phyloP scores from a whole-genome alignment of 2,888 invertebrate genomes.

The Synergus laeviventris region DNA sequence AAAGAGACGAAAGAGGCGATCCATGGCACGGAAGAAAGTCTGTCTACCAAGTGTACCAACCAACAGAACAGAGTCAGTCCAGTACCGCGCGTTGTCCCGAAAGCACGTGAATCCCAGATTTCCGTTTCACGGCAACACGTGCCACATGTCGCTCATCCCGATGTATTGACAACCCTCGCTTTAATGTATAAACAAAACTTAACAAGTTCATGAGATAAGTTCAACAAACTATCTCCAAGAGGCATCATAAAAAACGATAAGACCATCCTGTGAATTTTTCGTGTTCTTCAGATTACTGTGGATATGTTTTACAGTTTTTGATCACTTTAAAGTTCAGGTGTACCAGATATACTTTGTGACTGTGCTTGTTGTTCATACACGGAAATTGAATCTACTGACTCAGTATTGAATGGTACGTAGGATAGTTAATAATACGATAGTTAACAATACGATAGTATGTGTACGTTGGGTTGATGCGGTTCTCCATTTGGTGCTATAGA shows the following conservation, averaged over 20 bases:
- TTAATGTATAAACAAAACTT: background rate
- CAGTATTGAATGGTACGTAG: conserved; percentile 25
- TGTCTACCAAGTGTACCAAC: conserved; percentile 28
- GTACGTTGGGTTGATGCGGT: background rate
- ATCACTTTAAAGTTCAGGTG: background rate
- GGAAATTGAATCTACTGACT: conserved; percentile 2
- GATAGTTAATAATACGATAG: background rate
- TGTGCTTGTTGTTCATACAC: conserved; percentile 28
- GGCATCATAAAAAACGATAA: background rate
- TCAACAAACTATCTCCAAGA: background rate
- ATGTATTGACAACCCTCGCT: background rate
- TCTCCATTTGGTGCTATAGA: background rate
- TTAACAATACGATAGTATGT: background rate
- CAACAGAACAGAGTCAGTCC: conserved; percentile 27
- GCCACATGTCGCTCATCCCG: background rate
- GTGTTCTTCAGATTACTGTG: background rate
- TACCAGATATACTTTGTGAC: conserved; percentile 12
- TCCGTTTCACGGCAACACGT: conserved; percentile 23
- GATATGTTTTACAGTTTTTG: background rate
- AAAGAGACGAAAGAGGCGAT: conserved; percentile 40
- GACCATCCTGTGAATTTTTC: background rate
- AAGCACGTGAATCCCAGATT: conserved; percentile 26
- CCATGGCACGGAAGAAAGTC: conserved; percentile 42
- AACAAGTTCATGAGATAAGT: background rate
- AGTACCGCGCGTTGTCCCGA: conserved; percentile 42